Percentiles rank a stretch among this genome's conserved stretches.
These are phyloP conservation scores for Plotosus lineatus DNA, from an alignment of 2,113 vertebrate species.

Conservation along the genomic window DNA sequence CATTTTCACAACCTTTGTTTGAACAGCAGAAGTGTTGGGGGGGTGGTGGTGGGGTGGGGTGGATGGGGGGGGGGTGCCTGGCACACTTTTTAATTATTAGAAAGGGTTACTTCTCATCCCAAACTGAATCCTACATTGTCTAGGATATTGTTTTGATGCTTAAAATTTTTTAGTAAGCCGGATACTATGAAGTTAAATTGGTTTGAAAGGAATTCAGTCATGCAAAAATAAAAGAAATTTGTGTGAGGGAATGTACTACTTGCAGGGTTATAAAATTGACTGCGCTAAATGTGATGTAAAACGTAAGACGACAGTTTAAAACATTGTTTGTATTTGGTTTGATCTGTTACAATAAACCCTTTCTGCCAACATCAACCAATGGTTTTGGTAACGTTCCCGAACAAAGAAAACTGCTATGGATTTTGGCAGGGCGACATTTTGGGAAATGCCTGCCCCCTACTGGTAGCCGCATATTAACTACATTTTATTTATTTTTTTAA, in stretches of 20 bases:
- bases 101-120: slow-evolving; percentile 27
- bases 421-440: slow-evolving; percentile 25
- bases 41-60: too few species aligned
- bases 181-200: neutral
- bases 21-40: slow-evolving; percentile 37
- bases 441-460: slow-evolving; percentile 44
- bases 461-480: slow-evolving; percentile 24
- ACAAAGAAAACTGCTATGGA: slow-evolving; percentile 32
- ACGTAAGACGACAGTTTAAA: too few species aligned
- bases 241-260: neutral
- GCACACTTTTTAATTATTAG: slow-evolving; percentile 49
- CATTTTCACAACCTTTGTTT: slow-evolving; percentile 60
- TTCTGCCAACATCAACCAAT: neutral
- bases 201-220: neutral
- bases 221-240: neutral
- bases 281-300: too few species aligned
- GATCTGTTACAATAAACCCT: slow-evolving; percentile 1
- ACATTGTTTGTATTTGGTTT: neutral
- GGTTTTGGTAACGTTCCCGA: slow-evolving; percentile 3
- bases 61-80: slow-evolving; percentile 27
- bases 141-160: slow-evolving; percentile 20
- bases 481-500: neutral
- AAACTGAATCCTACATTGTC: slow-evolving; percentile 1
- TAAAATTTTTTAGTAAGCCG: neutral
- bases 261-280: too few species aligned